phyloP scores from a whole-genome alignment of 1,140 invertebrate genomes.

The Pteromalus puparum region DNA sequence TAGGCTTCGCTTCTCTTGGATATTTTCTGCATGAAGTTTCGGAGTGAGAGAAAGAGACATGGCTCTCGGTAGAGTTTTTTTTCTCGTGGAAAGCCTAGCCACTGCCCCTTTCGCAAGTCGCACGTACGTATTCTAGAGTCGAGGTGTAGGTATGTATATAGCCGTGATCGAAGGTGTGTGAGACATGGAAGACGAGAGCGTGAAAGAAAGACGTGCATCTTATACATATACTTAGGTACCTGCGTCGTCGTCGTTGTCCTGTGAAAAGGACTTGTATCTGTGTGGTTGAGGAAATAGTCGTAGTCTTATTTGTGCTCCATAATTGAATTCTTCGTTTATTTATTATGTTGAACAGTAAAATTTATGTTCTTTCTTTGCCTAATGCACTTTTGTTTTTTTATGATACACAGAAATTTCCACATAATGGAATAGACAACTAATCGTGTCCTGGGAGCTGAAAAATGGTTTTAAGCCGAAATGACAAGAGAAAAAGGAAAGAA shows the following conservation, averaged over 20 bases:
- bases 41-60: not conserved
- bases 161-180: not conserved
- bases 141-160: not conserved
- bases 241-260: too few relatives aligned
- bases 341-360: not conserved
- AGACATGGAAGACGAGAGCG: too few relatives aligned
- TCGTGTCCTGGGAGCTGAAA: slow-evolving; percentile 51
- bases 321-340: not conserved
- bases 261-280: not conserved
- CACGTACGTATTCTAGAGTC: slow-evolving; percentile 8
- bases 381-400: slow-evolving; percentile 1
- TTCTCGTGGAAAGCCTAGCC: slow-evolving; percentile 17
- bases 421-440: slow-evolving; percentile 42
- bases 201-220: too few relatives aligned
- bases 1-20: not conserved
- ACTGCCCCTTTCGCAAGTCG: not conserved
- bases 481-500: slow-evolving; percentile 72
- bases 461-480: slow-evolving; percentile 74
- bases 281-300: too few relatives aligned
- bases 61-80: not conserved
- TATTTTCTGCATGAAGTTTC: slow-evolving; percentile 15
- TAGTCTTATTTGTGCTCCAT: too few relatives aligned
- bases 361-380: not conserved
- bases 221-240: too few relatives aligned
- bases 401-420: not conserved